phyloP scores from a whole-genome alignment of 2,797 vertebrate species.

The Lepidocolaptes lacrymiger region DNA sequence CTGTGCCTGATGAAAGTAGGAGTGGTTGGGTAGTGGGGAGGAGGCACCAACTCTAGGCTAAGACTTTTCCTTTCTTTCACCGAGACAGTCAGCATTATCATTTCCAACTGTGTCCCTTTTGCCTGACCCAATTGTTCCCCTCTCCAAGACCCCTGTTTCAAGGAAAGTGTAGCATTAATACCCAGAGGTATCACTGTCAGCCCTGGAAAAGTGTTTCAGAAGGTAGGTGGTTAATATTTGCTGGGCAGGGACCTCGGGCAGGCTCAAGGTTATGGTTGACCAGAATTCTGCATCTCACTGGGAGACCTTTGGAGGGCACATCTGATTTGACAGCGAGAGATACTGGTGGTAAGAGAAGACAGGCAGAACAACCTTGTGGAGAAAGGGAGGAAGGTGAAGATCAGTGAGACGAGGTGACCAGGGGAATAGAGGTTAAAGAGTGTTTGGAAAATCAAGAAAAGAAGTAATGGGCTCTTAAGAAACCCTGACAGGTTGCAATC shows the following conservation, averaged over 20 bases:
- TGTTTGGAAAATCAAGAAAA: background rate
- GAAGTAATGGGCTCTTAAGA: background rate
- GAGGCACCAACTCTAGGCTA: background rate
- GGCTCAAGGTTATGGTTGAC: background rate
- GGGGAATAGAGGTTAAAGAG: background rate
- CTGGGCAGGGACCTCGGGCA: background rate
- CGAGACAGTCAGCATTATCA: background rate
- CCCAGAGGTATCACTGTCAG: background rate
- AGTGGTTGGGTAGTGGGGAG: background rate
- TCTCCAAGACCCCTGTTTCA: background rate
- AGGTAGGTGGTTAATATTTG: background rate
- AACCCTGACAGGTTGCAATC: background rate
- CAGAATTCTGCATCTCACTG: background rate
- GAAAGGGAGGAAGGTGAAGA: background rate
- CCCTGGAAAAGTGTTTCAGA: background rate
- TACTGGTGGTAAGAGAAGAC: background rate
- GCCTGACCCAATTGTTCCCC: background rate
- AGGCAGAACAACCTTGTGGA: background rate
- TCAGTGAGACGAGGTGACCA: background rate
- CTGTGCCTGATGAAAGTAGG: background rate
- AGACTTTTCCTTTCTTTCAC: background rate
- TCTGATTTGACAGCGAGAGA: background rate
- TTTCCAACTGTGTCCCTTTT: background rate
- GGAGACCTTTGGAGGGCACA: background rate
- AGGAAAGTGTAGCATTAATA: constrained; percentile 13